Base-by-base conservation (phyloP, 1,140 invertebrate genomes). In the Musca vetustissima region DNA sequence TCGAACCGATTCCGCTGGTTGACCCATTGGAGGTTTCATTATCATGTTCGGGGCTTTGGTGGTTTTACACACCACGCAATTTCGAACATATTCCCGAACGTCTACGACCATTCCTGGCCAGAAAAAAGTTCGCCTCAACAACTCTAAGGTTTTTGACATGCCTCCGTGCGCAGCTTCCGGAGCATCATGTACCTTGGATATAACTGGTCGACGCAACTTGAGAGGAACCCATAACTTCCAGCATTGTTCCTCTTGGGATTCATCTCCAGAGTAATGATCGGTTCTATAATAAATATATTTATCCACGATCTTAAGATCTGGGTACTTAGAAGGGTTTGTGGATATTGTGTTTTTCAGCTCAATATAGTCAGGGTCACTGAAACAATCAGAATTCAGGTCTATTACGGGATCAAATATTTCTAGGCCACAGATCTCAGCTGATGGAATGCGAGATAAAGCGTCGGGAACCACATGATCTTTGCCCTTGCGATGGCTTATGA, bases 401-500 rank as follows among this genome's bases (percentile, higher is more conserved):
- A n/a, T n/a, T n/a, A n/a, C n/a, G n/a, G n/a, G n/a, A n/a, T n/a
- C n/a, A n/a, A n/a, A n/a, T n/a, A n/a, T n/a, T n/a, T n/a, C n/a
- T n/a, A n/a, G n/a, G n/a, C n/a, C n/a, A n/a, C n/a, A n/a, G n/a
- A n/a, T n/a, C n/a, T n/a, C n/a, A n/a, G n/a, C n/a, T n/a, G n/a
- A n/a, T n/a, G n/a, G n/a, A n/a, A n/a, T n/a, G n/a, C n/a, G n/a
- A n/a, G n/a, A n/a, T n/a, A n/a, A n/a, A n/a, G n/a, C n/a, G n/a
- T n/a, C n/a, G n/a, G n/a, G n/a, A n/a, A 69, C 55, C 47, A 69
- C n/a, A 28, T 69, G 21, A 14, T 61, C 15, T 14, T n/a, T 61
- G 3, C 53, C 67, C n/a, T 69, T n/a, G n/a, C n/a, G n/a, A n/a
- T n/a, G n/a, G n/a, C n/a, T n/a, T n/a, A n/a, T n/a, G n/a, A n/a